Evolutionary conservation across 1,140 invertebrate species (phyloP).

Genomic region (Hycleus cichorii): DNA sequence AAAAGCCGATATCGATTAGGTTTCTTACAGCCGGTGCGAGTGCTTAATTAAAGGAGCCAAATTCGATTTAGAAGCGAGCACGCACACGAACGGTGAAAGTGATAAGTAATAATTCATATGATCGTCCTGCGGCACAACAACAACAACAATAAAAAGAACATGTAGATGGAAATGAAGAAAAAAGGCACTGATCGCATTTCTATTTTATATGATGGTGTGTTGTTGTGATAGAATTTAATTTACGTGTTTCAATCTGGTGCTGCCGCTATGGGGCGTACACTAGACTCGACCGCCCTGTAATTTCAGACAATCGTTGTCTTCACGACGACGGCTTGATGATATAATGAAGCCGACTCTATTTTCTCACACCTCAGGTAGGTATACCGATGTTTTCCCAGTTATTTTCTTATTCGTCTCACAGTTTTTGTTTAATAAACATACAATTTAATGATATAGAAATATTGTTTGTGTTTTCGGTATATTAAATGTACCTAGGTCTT

Average conservation of each 20-base stretch:
- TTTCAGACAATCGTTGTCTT: conserved; percentile 41
- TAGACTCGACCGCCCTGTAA: conserved; percentile 37
- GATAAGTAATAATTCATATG: conserved; percentile 29
- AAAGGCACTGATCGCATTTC: background rate
- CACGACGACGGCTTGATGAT: conserved; percentile 40
- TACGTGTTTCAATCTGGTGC: conserved; percentile 36
- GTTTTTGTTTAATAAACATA: background rate
- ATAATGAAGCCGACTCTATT: conserved; percentile 39
- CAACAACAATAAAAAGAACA: background rate
- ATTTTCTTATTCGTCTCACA: conserved; percentile 31
- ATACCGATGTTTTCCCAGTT: conserved; percentile 36
- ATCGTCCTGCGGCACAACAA: background rate
- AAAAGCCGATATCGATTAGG: too few species aligned
- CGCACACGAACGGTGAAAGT: conserved; percentile 27
- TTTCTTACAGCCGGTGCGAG: too few species aligned
- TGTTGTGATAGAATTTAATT: conserved; percentile 41
- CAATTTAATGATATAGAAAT: background rate
- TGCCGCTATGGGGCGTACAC: conserved; percentile 27
- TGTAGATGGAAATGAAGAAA: background rate
- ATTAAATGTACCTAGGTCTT: conserved; percentile 1
- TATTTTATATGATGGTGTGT: background rate
- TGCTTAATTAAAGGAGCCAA: conserved; percentile 11
- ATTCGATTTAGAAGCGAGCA: conserved; percentile 14
- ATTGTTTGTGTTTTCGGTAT: conserved; percentile 1
- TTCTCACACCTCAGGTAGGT: conserved; percentile 41